Evolutionary conservation across 2,888 invertebrate species (phyloP).

Genomic region (Syritta pipiens): DNA sequence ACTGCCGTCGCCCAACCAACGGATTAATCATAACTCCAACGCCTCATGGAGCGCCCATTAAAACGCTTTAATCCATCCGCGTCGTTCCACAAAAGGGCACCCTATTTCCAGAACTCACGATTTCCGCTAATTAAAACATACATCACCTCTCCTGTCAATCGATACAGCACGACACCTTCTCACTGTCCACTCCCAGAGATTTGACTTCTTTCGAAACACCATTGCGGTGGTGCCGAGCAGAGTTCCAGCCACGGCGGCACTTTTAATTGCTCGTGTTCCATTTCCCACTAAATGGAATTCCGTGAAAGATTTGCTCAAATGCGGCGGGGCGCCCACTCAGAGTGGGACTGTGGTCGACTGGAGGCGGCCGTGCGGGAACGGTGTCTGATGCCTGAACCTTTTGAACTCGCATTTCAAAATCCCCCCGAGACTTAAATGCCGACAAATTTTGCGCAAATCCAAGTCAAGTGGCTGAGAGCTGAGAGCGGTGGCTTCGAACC

Average conservation of each 20-base stretch:
- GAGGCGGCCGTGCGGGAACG: background rate
- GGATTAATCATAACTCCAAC: conserved; percentile 35
- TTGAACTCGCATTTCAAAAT: conserved; percentile 56
- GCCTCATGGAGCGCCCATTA: conserved; percentile 11
- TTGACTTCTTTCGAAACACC: conserved; percentile 56
- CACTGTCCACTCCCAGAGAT: conserved; percentile 17
- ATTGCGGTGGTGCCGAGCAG: background rate
- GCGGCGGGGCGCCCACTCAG: conserved; percentile 22
- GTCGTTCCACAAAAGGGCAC: conserved; percentile 25
- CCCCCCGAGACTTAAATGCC: conserved; percentile 30
- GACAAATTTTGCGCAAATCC: conserved; percentile 43
- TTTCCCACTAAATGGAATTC: conserved; percentile 55
- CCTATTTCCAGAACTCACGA: conserved; percentile 46
- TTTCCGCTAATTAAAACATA: conserved; percentile 62
- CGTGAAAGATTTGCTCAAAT: conserved; percentile 32
- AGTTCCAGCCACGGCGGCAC: too few species aligned
- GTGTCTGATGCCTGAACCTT: conserved; percentile 30
- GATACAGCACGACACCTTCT: conserved; percentile 51
- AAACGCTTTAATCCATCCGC: conserved; percentile 20
- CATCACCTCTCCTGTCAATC: conserved; percentile 54
- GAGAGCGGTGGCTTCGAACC: too few species aligned
- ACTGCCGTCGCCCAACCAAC: conserved; percentile 1
- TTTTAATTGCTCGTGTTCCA: conserved; percentile 61
- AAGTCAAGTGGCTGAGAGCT: conserved; percentile 55
- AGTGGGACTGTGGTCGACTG: conserved; percentile 1